A percentile compares a stretch with the other conserved stretches of the same genome.
phyloP scores from a whole-genome alignment of 2,888 invertebrate species.

The Hypselothyrea guttata region DNA sequence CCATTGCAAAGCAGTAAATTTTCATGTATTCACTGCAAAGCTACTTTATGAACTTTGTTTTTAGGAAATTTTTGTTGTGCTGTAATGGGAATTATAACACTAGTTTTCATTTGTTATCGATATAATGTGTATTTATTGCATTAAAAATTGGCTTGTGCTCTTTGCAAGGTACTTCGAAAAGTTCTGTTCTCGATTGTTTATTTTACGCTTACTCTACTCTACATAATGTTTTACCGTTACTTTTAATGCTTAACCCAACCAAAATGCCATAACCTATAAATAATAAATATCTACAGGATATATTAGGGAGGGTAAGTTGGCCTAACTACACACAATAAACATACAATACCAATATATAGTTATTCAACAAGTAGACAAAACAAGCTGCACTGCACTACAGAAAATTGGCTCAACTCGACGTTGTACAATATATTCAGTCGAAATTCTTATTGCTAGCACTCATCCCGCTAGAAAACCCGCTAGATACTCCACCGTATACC shows the following conservation, averaged over 20 bases:
- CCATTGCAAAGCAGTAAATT: slow-evolving; percentile 1
- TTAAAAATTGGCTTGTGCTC: no score
- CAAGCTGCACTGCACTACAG: slow-evolving; percentile 36
- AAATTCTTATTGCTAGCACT: slow-evolving; percentile 42
- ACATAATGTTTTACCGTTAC: slow-evolving; percentile 47
- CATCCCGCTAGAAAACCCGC: slow-evolving; percentile 29
- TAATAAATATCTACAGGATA: slow-evolving; percentile 78
- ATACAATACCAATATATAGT: no score
- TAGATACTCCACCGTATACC: slow-evolving; percentile 11
- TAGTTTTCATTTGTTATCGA: no score
- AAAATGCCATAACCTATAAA: slow-evolving; percentile 56
- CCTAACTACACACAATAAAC: slow-evolving; percentile 51
- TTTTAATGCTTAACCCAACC: slow-evolving; percentile 66
- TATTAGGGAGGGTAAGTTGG: slow-evolving; percentile 83
- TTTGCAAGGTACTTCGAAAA: slow-evolving; percentile 20
- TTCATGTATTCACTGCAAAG: no score
- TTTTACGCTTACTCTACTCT: slow-evolving; percentile 32
- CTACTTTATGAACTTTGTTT: no score
- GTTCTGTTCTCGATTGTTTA: slow-evolving; percentile 10
- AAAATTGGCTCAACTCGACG: slow-evolving; percentile 46
- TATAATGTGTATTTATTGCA: no score
- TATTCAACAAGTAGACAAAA: slow-evolving; percentile 9
- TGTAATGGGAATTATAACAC: no score
- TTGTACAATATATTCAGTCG: slow-evolving; percentile 44
- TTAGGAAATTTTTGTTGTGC: no score